phyloP scores from a whole-genome alignment of 2,888 invertebrate species.

The Torymus tubicola region DNA sequence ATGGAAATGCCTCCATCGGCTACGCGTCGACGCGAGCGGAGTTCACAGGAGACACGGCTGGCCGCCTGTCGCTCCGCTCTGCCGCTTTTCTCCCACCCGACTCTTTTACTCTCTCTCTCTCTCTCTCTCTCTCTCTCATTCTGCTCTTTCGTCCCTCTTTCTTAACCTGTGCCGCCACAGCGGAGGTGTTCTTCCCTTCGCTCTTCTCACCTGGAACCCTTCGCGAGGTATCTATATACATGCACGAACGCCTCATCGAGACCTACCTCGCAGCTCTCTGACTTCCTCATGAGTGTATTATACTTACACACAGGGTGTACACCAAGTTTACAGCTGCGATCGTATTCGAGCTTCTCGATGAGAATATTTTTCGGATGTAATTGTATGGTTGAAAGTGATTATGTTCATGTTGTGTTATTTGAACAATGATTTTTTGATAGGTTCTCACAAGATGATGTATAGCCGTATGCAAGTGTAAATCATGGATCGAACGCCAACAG shows the following conservation, averaged over 20 bases:
- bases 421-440: too few species aligned
- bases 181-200: not conserved
- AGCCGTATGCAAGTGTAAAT: too few species aligned
- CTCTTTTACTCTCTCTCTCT: conserved; percentile 3
- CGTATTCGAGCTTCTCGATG: not conserved
- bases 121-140: conserved; percentile 42
- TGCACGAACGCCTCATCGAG: conserved; percentile 7
- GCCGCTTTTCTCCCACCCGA: conserved; percentile 64
- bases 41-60: conserved; percentile 73
- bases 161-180: too few species aligned
- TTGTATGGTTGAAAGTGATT: too few species aligned
- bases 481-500: too few species aligned
- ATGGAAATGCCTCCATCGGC: conserved; percentile 63
- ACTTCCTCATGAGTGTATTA: conserved; percentile 15
- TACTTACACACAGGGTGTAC: conserved; percentile 29
- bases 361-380: too few species aligned
- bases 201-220: conserved; percentile 57
- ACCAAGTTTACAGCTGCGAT: not conserved
- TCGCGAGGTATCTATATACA: not conserved
- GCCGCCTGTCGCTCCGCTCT: conserved; percentile 64
- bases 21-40: conserved; percentile 39
- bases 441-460: too few species aligned
- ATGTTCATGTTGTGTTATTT: too few species aligned
- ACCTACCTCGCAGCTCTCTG: conserved; percentile 4
- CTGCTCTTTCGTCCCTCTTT: conserved; percentile 23